Percentiles rank a stretch among this genome's conserved stretches.
These are phyloP conservation scores for Heliothis virescens DNA, from an alignment of 1,140 invertebrate species.

Conservation along the genomic window DNA sequence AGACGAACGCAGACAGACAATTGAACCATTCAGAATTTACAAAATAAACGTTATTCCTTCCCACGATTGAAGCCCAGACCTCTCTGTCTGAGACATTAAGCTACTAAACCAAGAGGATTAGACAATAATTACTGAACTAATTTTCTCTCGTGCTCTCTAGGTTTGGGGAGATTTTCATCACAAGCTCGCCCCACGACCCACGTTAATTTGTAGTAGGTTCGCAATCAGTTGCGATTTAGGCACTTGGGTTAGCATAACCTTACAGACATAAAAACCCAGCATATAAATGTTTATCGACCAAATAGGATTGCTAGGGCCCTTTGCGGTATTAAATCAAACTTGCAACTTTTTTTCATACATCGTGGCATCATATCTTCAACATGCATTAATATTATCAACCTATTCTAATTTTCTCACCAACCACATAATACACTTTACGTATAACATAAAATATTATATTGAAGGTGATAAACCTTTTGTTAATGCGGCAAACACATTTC, in stretches of 20 bases:
- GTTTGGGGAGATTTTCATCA: conserved; percentile 49
- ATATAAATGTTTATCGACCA: conserved; percentile 44
- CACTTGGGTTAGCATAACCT: conserved; percentile 45
- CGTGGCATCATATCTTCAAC: background rate
- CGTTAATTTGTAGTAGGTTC: conserved; percentile 48
- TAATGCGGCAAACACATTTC: background rate
- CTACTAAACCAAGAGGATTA: conserved; percentile 46
- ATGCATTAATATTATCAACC: background rate
- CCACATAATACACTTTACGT: background rate
- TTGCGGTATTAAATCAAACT: background rate
- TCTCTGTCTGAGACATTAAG: conserved; percentile 39
- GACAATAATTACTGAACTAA: conserved; percentile 50
- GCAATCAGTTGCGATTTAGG: conserved; percentile 48
- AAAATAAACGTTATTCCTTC: conserved; percentile 40
- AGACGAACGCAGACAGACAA: conserved; percentile 11
- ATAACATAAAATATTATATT: background rate
- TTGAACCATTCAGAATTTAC: conserved; percentile 16
- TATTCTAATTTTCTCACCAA: background rate
- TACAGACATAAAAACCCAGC: conserved; percentile 42
- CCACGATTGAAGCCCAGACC: conserved; percentile 37
- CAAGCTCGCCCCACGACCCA: conserved; percentile 35
- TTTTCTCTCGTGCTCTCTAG: conserved; percentile 45
- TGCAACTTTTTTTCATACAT: background rate
- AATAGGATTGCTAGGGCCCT: background rate
- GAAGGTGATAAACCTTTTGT: background rate